A percentile compares a stretch with the other conserved stretches of the same genome.
Conservation (phyloP, 1,140 invertebrate genomes). For the Phortica variegata region DNA sequence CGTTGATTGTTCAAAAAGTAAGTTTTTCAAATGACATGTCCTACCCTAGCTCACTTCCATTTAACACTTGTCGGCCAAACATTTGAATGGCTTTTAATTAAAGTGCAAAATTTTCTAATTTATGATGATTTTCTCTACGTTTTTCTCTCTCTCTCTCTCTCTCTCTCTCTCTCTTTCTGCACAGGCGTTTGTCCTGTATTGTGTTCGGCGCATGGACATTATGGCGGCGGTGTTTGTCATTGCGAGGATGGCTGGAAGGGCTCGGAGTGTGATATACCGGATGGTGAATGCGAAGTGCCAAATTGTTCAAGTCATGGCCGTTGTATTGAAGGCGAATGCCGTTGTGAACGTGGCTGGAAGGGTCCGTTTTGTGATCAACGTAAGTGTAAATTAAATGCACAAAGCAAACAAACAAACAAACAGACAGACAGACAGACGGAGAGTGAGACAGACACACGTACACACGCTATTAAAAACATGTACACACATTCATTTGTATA, state of each 20-base stretch:
- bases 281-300: conserved; percentile 86
- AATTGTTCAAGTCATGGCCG: conserved; percentile 90
- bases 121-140: conserved; percentile 1
- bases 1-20: conserved; percentile 87
- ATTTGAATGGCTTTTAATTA: background rate
- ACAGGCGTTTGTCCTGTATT: conserved; percentile 92
- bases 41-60: conserved; percentile 21
- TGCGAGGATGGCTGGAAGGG: conserved; percentile 98
- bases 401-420: conserved; percentile 9
- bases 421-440: no score
- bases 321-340: conserved; percentile 85
- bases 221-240: conserved; percentile 91
- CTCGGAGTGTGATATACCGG: conserved; percentile 89
- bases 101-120: conserved; percentile 1
- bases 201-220: conserved; percentile 94
- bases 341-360: conserved; percentile 88
- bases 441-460: background rate
- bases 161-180: conserved; percentile 17
- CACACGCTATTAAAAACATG: no score
- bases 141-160: background rate
- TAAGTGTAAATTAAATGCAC: no score
- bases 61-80: conserved; percentile 22
- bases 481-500: no score
- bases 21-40: conserved; percentile 59
- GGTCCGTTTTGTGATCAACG: conserved; percentile 81